Base-by-base conservation (phyloP, 2,797 vertebrate genomes). In the Neomorphus geoffroyi region DNA sequence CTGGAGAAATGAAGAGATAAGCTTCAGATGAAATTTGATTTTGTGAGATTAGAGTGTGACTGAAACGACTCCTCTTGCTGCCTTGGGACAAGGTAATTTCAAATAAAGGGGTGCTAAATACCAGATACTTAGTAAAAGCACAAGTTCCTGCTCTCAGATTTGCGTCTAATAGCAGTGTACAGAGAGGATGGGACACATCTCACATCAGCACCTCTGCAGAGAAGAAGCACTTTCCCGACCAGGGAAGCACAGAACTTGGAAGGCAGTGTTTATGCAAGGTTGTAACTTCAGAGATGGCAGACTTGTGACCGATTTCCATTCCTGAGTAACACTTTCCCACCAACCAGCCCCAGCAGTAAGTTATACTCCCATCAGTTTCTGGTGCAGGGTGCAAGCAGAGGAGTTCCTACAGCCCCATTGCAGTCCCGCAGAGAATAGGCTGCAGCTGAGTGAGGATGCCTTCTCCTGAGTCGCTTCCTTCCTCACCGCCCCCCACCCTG, bases 401-500 rank as follows among this genome's bases (percentile, higher is more conserved):
- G 22, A 65, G 41, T 12, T 88, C 7, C 43, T 14, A 2, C 21
- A 2, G 2, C 8, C 22, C 30, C 43, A 48, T 27, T 2, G 3
- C 53, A 35, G 6, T 22, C 10, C 15, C 9, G 12, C 24, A 35
- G 73, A 28, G 11, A 13, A 56, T 3, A 28, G 54, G 45, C 21
- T 86, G 53, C 23, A 24, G 27, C 18, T 35, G 24, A 73, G 18
- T 30, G 7, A 37, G 35, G 18, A 46, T 71, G 21, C 18, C 33
- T 66, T 74, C 35, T 64, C n/a, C 88, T 37, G 24, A 4, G 2
- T 7, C 57, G 10, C 14, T 80, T 39, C 35, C 22, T 57, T 81
- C 33, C 32, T 67, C 1, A 0, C 3, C 15, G 26, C 17, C 35
- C 5, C 10, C 13, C 46, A 4, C 24, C 21, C 23, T 15, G 13